Conservation (phyloP, 2,888 invertebrate species). For the Oxystoma pomonae region DNA sequence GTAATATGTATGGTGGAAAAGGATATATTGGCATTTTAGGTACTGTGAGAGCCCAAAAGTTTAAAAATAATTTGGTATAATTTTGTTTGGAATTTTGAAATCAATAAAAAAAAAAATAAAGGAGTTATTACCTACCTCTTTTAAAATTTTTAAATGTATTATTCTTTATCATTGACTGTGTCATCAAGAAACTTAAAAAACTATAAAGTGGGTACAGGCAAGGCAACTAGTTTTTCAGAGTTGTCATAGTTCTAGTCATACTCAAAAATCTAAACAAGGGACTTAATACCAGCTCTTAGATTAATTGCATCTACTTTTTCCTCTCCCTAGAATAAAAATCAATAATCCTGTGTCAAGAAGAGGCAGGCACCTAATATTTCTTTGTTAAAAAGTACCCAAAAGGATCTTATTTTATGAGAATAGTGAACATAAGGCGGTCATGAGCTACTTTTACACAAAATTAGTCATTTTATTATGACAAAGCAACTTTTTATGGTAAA, state of each 20-base stretch:
- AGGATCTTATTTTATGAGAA: not conserved
- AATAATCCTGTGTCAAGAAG: slow-evolving; percentile 10
- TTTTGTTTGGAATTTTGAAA: no score
- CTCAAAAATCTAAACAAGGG: not conserved
- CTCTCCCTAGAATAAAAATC: slow-evolving; percentile 9
- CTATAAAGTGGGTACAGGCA: no score
- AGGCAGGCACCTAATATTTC: slow-evolving; percentile 4
- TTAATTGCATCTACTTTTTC: not conserved
- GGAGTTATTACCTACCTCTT: not conserved
- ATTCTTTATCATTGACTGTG: not conserved
- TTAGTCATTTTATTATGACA: not conserved
- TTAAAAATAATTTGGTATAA: no score
- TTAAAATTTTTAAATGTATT: not conserved
- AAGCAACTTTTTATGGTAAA: not conserved
- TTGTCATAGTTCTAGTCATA: not conserved
- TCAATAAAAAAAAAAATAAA: no score
- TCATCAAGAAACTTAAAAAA: not conserved
- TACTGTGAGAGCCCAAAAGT: no score
- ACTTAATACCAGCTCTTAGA: not conserved
- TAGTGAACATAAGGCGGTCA: not conserved
- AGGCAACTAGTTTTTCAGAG: no score
- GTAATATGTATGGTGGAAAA: no score
- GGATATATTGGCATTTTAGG: no score
- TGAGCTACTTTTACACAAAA: not conserved
- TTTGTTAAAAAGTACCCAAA: not conserved